Evolutionary conservation across 2,797 vertebrate genomes (phyloP).

Genomic region (Sardinella longiceps): DNA sequence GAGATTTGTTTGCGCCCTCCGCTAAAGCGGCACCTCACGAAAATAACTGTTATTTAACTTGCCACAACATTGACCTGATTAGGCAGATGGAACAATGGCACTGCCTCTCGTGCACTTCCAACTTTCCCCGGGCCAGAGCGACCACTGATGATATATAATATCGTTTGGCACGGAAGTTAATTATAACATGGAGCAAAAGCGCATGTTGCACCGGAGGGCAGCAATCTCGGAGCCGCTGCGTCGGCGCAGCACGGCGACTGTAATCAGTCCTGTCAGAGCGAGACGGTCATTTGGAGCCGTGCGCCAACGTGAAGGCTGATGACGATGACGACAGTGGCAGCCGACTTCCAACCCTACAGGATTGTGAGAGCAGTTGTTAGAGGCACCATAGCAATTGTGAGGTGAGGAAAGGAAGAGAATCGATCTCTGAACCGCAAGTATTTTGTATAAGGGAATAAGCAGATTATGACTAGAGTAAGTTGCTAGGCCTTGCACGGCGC

Average conservation of each 20-base stretch:
- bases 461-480: not conserved
- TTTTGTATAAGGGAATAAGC: not conserved
- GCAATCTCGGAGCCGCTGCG: slow-evolving; percentile 66
- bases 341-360: slow-evolving; percentile 37
- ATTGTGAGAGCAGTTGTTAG: not conserved
- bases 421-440: not conserved
- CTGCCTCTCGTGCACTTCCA: slow-evolving; percentile 62
- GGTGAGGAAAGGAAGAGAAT: not conserved
- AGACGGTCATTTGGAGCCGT: slow-evolving; percentile 72
- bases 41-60: slow-evolving; percentile 88
- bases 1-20: slow-evolving; percentile 73
- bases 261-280: slow-evolving; percentile 86
- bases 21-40: slow-evolving; percentile 63
- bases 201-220: slow-evolving; percentile 73
- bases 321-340: slow-evolving; percentile 36
- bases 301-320: slow-evolving; percentile 50
- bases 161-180: slow-evolving; percentile 91
- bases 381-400: not conserved
- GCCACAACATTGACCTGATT: slow-evolving; percentile 87
- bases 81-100: slow-evolving; percentile 76
- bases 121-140: slow-evolving; percentile 71
- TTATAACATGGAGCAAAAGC: slow-evolving; percentile 83
- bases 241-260: slow-evolving; percentile 57
- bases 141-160: slow-evolving; percentile 84
- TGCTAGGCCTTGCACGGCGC: not conserved